Conservation (phyloP, 2,888 invertebrate species). For the Dicyrtomina minuta region DNA sequence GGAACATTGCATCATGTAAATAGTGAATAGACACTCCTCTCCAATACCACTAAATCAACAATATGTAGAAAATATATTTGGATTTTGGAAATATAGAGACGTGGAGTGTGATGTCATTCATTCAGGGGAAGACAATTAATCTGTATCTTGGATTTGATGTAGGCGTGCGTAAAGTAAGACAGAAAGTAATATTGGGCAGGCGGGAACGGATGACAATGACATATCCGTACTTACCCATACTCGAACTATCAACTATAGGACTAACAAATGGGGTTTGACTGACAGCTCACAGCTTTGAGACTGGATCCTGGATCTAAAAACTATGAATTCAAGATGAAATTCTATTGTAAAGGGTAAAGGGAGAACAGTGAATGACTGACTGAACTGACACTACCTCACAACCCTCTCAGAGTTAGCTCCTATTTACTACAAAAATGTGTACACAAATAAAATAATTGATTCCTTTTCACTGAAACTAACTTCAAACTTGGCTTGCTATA, state of each 20-base stretch:
- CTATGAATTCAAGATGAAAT: too few relatives aligned
- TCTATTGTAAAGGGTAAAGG: background rate
- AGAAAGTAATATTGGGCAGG: background rate
- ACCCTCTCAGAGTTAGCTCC: background rate
- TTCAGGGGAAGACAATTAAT: constrained; percentile 10
- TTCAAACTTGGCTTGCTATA: background rate
- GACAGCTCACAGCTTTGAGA: too few relatives aligned
- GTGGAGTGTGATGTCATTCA: background rate
- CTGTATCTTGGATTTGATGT: constrained; percentile 10
- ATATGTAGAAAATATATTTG: too few relatives aligned
- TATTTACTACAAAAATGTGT: background rate
- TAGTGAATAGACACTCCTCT: too few relatives aligned
- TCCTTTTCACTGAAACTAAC: background rate
- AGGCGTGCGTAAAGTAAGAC: background rate
- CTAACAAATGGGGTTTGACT: too few relatives aligned
- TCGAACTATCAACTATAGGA: background rate
- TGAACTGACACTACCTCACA: background rate
- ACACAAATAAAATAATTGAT: constrained; percentile 5
- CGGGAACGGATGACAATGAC: constrained; percentile 17
- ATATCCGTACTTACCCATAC: constrained; percentile 1
- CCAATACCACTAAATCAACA: too few relatives aligned
- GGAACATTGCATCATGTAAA: too few relatives aligned
- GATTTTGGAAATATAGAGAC: background rate
- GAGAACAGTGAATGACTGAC: constrained; percentile 2
- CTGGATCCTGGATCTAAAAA: too few relatives aligned